Evolutionary conservation across 2,797 vertebrate genomes (phyloP).

Genomic region (Heteromormyrus szaboi): DNA sequence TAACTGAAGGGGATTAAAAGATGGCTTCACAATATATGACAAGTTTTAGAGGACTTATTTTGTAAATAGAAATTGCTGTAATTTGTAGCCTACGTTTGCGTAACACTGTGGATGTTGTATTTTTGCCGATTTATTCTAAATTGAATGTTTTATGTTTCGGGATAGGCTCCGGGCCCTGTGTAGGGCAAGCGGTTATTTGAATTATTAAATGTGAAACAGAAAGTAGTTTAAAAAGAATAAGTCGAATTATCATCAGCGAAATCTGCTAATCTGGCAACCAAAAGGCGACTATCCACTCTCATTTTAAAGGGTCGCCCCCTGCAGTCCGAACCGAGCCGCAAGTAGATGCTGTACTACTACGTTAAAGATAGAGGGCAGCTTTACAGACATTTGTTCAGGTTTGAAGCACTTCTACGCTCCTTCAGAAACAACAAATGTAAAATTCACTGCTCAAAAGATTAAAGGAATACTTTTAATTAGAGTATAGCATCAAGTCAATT

Average conservation of each 20-base stretch:
- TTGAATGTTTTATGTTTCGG: background rate
- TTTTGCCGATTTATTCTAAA: background rate
- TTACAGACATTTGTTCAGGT: background rate
- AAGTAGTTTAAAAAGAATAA: background rate
- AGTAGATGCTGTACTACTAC: background rate
- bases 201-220: background rate
- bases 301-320: background rate
- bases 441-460: background rate
- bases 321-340: background rate
- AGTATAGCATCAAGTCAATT: background rate
- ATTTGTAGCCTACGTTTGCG: background rate
- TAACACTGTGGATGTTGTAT: background rate
- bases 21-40: background rate
- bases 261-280: background rate
- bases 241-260: background rate
- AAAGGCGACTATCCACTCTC: background rate
- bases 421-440: background rate
- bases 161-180: background rate
- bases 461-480: background rate
- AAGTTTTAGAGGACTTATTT: background rate
- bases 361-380: background rate
- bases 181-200: background rate
- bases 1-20: background rate
- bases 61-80: background rate
- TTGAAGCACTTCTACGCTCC: background rate